Evolutionary conservation across 2,888 invertebrate species (phyloP), one percentile per base, ranked within the genome.

Genomic region (Polydrusus cervinus): DNA sequence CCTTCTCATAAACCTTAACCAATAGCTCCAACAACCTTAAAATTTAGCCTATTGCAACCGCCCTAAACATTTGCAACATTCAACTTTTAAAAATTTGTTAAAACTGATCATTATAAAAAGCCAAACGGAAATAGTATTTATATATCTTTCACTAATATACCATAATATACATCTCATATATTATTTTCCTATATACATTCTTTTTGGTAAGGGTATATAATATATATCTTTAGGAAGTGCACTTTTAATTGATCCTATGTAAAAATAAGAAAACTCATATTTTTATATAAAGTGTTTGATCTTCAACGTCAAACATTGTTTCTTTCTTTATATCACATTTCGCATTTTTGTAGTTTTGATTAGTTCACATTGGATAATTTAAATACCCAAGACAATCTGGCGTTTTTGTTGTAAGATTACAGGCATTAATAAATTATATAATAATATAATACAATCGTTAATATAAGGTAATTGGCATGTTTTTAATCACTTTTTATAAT

Each of bases 191-290:
- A 69, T 69, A 61, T 69, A 69, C 69, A 69, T 60, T 55, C 14
- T 68, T 69, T 69, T 69, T 69, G 69, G 69, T 69, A 69, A 68
- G 68, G 57, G 60, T 64, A 60, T 68, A 68, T 69, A 47, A 45
- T 49, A 65, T 40, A 69, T 49, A 20, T 49, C 8, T 64, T 70
- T 49, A 74, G 62, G 69, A 74, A 74, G 74, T 74, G 74, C 74
- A 74, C 74, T 74, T 74, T 55, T 9, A 57, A 69, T 72, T 62
- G 51, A 47, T 71, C 38, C 51, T 20, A 53, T 47, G 34, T 45
- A 40, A 70, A 70, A 70, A 40, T 34, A 64, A 64, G 47, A 64
- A 47, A 34, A 49, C 16, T 11, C 16, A 38, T 16, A 34, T 9
- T 34, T 34, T 11, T 60, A 5, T 60, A 49, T 30, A 64, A 64